Base-by-base conservation (phyloP, 2,888 invertebrate genomes). In the Catocala nupta region DNA sequence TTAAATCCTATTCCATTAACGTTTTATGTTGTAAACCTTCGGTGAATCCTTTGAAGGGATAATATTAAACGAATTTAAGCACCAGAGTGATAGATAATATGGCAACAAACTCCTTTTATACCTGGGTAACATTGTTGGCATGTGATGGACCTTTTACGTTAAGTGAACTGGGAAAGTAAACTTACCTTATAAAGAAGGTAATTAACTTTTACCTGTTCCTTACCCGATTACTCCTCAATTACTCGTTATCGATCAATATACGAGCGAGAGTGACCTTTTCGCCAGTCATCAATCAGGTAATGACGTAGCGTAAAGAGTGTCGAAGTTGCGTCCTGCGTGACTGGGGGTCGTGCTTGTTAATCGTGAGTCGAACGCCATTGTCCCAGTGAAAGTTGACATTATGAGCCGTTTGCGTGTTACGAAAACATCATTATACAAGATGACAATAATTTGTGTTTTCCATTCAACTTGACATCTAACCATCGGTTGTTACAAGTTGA, bases 371-470 rank as follows among this genome's bases (percentile, higher is more conserved):
- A 68, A 69, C 75, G 67, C 88, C 78, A 90, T 93, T 92, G 90
- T 92, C 86, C 84, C 72, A 88, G 93, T 90, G 93, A 93, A 93
- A 93, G 93, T 91, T 78, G 75, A 81, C 80, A 81, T 86, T 87
- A 87, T 87, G 86, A 90, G 81, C 78, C 80, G 81, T 85, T 90
- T 84, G 90, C 89, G 88, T 91, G 91, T 89, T 90, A 87, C 90
- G 85, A 88, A 86, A 89, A 85, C 66, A 76, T 70, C 73, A 71
- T 73, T 77, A 72, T 68, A 56, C 56, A 54, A 70, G 55, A 75
- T 73, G 75, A 77, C 74, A 77, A 69, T 77, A 69, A 66, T 75
- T 65, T 77, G 55, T 65, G 63, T 47, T 65, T 62, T 66, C 63
- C 63, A 70, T 70, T 69, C 59, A 63, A 61, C 68, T 68, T 51